phyloP scores from a whole-genome alignment of 2,888 invertebrate species.

The Hyposoter dolosus region DNA sequence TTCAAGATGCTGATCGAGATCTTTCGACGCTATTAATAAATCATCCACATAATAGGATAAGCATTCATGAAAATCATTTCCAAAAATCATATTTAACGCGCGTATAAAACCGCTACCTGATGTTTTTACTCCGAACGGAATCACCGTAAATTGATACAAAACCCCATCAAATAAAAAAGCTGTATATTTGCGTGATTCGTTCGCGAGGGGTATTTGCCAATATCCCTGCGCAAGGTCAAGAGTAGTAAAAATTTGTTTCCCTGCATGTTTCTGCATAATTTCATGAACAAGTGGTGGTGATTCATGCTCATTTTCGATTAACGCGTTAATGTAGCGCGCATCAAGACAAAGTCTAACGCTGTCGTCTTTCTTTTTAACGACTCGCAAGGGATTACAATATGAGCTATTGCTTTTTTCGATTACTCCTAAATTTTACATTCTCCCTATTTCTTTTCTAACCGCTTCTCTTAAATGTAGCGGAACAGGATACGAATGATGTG shows the following conservation, averaged over 20 bases:
- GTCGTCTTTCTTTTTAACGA: constrained; percentile 75
- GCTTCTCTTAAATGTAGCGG: not conserved
- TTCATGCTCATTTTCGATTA: constrained; percentile 74
- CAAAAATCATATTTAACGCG: constrained; percentile 1
- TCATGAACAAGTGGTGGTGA: constrained; percentile 64
- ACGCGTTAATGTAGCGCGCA: constrained; percentile 74
- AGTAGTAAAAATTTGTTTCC: constrained; percentile 59
- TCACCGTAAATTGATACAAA: constrained; percentile 43
- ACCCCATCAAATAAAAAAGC: constrained; percentile 67
- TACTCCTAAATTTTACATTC: not conserved
- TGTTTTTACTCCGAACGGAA: constrained; percentile 45
- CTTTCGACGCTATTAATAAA: not conserved
- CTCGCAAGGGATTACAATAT: constrained; percentile 75
- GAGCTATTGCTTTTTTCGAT: constrained; percentile 64
- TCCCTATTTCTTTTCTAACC: not conserved
- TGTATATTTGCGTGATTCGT: constrained; percentile 68
- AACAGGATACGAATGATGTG: not conserved
- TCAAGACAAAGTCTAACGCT: constrained; percentile 75
- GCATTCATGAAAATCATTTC: not conserved
- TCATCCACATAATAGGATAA: not conserved
- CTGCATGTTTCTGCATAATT: constrained; percentile 67
- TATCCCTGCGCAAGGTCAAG: constrained; percentile 71
- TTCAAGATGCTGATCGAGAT: not conserved
- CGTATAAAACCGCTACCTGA: too few species aligned
- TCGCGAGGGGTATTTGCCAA: constrained; percentile 70